These are phyloP conservation scores for Uromys caudimaculatus DNA, from an alignment of 2,797 vertebrate species.

Conservation along the genomic window DNA sequence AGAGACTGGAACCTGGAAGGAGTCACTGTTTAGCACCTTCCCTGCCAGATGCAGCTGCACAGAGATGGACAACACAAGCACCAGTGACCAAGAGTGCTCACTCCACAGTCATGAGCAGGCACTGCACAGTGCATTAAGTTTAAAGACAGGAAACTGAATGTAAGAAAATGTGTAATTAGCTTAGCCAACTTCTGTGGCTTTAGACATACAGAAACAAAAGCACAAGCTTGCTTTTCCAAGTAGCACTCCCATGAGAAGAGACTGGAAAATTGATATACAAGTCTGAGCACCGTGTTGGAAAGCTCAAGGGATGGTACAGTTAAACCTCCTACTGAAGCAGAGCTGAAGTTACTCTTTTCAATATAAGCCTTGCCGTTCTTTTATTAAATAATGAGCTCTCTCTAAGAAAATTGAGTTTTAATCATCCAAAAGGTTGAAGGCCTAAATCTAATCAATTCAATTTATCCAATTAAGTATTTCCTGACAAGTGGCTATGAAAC, in stretches of 20 bases:
- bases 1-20: not conserved
- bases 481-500: not conserved
- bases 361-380: slow-evolving; percentile 1
- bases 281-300: not conserved
- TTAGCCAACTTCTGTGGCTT: not conserved
- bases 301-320: not conserved
- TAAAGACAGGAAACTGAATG: slow-evolving; percentile 28
- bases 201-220: slow-evolving; percentile 23
- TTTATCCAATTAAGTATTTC: slow-evolving; percentile 47
- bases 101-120: not conserved
- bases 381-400: slow-evolving; percentile 62
- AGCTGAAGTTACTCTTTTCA: slow-evolving; percentile 48
- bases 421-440: slow-evolving; percentile 30
- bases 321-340: not conserved
- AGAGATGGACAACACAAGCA: not conserved
- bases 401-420: slow-evolving; percentile 42
- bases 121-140: not conserved
- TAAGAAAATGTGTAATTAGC: not conserved
- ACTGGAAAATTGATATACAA: not conserved
- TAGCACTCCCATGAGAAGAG: too few relatives aligned
- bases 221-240: not conserved
- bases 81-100: not conserved
- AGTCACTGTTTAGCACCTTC: not conserved
- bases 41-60: not conserved
- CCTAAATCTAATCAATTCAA: slow-evolving; percentile 53